Evolutionary conservation across 1,140 invertebrate species (phyloP).

Genomic region (Drosophila bocqueti): DNA sequence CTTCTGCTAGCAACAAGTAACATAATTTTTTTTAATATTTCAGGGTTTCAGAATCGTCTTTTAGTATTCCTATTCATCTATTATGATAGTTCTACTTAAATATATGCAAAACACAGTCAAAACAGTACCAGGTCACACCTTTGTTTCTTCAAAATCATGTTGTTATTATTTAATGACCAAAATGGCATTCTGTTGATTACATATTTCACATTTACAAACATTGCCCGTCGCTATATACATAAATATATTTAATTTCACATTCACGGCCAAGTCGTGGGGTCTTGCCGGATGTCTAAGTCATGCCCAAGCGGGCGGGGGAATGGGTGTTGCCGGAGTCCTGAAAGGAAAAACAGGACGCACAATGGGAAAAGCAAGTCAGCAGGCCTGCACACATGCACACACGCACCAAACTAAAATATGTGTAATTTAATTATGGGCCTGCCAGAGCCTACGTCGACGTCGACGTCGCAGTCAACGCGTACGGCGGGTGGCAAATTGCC

Average conservation of each 20-base stretch:
- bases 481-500: conserved; percentile 80
- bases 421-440: conserved; percentile 82
- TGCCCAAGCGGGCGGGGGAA: conserved; percentile 1
- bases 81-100: neutral
- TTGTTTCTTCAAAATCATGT: conserved; percentile 38
- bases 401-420: conserved; percentile 51
- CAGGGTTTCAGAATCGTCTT: neutral
- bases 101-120: too few relatives aligned
- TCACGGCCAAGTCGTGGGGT: conserved; percentile 46
- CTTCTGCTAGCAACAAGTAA: too few relatives aligned
- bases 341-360: conserved; percentile 39
- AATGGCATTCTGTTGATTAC: conserved; percentile 69
- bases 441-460: conserved; percentile 35
- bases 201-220: conserved; percentile 64
- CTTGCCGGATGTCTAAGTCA: conserved; percentile 56
- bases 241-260: conserved; percentile 55
- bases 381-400: conserved; percentile 54
- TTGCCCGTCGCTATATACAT: conserved; percentile 6
- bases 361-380: conserved; percentile 75
- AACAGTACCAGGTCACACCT: neutral
- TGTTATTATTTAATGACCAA: conserved; percentile 70
- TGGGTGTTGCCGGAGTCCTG: conserved; percentile 49
- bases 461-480: conserved; percentile 46
- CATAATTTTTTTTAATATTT: neutral
- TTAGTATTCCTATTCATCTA: neutral